These are phyloP conservation scores for Charaxes varanes DNA, from an alignment of 1,140 invertebrate genomes.

Conservation along the genomic window DNA sequence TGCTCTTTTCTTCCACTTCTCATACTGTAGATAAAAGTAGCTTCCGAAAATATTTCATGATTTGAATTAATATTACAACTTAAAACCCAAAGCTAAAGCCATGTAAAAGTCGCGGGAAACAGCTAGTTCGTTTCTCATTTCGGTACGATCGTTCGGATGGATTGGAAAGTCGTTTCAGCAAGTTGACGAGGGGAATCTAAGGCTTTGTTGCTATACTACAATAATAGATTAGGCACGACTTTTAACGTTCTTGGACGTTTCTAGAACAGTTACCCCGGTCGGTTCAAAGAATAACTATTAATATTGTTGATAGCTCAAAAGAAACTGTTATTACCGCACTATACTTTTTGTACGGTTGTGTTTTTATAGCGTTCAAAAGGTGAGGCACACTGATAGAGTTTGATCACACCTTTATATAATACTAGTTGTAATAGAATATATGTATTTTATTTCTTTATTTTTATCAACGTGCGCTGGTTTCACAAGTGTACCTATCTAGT, in stretches of 20 bases:
- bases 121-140: slow-evolving; percentile 13
- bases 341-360: slow-evolving; percentile 1
- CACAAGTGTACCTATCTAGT: too few relatives aligned
- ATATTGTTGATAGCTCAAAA: slow-evolving; percentile 17
- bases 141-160: slow-evolving; percentile 10
- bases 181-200: slow-evolving; percentile 28
- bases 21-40: too few relatives aligned
- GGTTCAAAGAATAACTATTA: slow-evolving; percentile 25
- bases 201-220: slow-evolving; percentile 26
- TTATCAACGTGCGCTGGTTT: too few relatives aligned
- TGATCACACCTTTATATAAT: too few relatives aligned
- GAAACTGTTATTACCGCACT: slow-evolving; percentile 7
- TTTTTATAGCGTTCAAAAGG: background rate
- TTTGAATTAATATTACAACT: too few relatives aligned
- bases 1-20: too few relatives aligned
- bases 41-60: too few relatives aligned
- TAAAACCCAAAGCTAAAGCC: too few relatives aligned
- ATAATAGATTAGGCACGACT: slow-evolving; percentile 32
- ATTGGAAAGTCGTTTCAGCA: slow-evolving; percentile 30
- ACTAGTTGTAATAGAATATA: too few relatives aligned
- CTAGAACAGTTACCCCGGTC: slow-evolving; percentile 30
- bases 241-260: slow-evolving; percentile 33
- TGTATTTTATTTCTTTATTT: too few relatives aligned
- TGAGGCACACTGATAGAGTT: background rate
- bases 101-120: too few relatives aligned